Conservation (phyloP, 2,888 invertebrate species). For the Odontothrips loti region DNA sequence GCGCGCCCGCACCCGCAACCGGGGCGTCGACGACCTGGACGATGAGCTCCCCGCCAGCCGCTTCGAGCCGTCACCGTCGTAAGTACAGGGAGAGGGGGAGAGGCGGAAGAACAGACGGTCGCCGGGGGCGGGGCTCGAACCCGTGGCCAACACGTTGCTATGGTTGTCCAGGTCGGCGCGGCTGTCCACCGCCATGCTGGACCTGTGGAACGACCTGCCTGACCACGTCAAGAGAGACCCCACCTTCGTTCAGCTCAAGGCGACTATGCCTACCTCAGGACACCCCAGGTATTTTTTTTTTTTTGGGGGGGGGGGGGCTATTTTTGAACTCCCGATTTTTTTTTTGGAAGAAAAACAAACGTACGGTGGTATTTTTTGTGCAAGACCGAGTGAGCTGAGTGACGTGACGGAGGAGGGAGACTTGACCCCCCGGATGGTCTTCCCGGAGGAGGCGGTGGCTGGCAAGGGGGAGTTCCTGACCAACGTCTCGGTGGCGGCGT, state of each 20-base stretch:
- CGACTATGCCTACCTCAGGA: conserved; percentile 46
- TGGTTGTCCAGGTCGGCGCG: not conserved
- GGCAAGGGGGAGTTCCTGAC: not conserved
- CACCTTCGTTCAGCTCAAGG: conserved; percentile 58
- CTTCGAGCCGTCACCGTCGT: not conserved
- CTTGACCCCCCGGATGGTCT: not conserved
- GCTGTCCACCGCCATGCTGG: conserved; percentile 43
- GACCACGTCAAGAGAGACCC: conserved; percentile 64
- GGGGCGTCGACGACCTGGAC: not conserved
- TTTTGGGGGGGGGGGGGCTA: too few species aligned
- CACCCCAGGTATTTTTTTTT: conserved; percentile 6
- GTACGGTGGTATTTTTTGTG: not conserved
- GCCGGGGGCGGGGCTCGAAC: too few species aligned
- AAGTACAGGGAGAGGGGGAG: not conserved
- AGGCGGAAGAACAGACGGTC: too few species aligned
- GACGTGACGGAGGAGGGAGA: not conserved
- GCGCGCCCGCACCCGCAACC: not conserved
- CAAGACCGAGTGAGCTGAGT: not conserved
- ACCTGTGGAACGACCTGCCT: conserved; percentile 62
- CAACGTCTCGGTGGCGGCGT: not conserved
- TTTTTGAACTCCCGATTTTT: not conserved
- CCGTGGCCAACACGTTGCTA: too few species aligned
- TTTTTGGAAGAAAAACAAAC: not conserved
- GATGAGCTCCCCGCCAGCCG: not conserved
- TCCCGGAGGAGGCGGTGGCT: not conserved